phyloP scores from a whole-genome alignment of 2,888 invertebrate genomes.

The Odiellus spinosus region DNA sequence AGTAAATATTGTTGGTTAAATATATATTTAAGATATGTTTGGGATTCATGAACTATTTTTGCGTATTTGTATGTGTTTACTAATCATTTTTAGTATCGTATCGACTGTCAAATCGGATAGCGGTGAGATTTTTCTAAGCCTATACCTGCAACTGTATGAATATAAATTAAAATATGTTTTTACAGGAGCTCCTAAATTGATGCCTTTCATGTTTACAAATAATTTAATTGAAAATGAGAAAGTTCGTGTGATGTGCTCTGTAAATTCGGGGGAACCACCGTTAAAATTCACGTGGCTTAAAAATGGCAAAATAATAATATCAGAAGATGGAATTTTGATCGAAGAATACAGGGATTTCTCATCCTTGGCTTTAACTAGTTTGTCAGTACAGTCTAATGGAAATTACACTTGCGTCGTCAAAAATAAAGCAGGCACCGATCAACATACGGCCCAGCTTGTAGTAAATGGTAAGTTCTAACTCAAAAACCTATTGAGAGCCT shows the following conservation, averaged over 20 bases:
- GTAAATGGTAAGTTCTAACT: not conserved
- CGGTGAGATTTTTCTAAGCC: too few relatives aligned
- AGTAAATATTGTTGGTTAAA: too few relatives aligned
- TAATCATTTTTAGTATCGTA: too few relatives aligned
- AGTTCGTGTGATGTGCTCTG: conserved; percentile 5
- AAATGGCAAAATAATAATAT: not conserved
- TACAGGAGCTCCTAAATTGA: conserved; percentile 8
- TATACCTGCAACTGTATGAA: too few relatives aligned
- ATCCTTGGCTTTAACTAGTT: too few relatives aligned
- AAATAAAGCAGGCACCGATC: not conserved
- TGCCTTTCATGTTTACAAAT: conserved; percentile 11
- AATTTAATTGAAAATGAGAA: conserved; percentile 8
- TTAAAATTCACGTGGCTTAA: conserved; percentile 4
- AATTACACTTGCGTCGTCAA: conserved; percentile 3
- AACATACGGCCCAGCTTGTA: not conserved
- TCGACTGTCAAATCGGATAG: too few relatives aligned
- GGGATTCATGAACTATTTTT: too few relatives aligned
- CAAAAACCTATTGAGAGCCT: not conserved
- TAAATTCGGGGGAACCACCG: conserved; percentile 1
- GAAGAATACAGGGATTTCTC: too few relatives aligned
- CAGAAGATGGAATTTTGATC: too few relatives aligned
- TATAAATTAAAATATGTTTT: too few relatives aligned
- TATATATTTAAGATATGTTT: too few relatives aligned
- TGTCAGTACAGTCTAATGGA: not conserved
- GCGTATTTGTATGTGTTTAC: too few relatives aligned